phyloP scores from a whole-genome alignment of 2,113 vertebrate species.

The Ranitomeya variabilis region DNA sequence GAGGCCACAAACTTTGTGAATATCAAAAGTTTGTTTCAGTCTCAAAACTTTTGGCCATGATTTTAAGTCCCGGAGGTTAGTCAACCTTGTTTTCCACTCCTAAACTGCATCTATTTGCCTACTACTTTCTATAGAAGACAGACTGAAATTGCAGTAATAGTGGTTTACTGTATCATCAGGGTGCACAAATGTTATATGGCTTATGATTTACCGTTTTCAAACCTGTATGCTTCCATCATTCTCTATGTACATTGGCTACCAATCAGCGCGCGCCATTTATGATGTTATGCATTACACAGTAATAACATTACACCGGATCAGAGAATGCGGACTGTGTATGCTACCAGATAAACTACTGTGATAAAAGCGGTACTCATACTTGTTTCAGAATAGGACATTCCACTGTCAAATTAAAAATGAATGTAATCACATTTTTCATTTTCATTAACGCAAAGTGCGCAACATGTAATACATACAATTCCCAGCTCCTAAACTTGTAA shows the following conservation, averaged over 20 bases:
- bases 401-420: neutral
- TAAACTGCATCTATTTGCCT: neutral
- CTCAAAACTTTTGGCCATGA: no score
- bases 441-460: neutral
- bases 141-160: neutral
- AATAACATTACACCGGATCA: conserved; percentile 57
- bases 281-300: conserved; percentile 61
- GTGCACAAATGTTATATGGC: neutral
- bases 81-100: neutral
- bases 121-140: neutral
- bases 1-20: no score
- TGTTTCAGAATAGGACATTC: conserved; percentile 44
- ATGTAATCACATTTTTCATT: neutral
- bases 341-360: conserved; percentile 47
- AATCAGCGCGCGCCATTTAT: conserved; percentile 68
- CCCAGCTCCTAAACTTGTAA: neutral
- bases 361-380: conserved; percentile 66
- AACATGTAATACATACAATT: neutral
- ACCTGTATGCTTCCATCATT: conserved; percentile 75
- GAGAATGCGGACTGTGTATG: conserved; percentile 58
- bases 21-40: no score
- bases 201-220: neutral
- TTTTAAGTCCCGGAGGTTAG: neutral
- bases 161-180: neutral
- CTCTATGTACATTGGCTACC: conserved; percentile 70